phyloP scores from a whole-genome alignment of 2,888 invertebrate genomes.

The Trilocha varians region DNA sequence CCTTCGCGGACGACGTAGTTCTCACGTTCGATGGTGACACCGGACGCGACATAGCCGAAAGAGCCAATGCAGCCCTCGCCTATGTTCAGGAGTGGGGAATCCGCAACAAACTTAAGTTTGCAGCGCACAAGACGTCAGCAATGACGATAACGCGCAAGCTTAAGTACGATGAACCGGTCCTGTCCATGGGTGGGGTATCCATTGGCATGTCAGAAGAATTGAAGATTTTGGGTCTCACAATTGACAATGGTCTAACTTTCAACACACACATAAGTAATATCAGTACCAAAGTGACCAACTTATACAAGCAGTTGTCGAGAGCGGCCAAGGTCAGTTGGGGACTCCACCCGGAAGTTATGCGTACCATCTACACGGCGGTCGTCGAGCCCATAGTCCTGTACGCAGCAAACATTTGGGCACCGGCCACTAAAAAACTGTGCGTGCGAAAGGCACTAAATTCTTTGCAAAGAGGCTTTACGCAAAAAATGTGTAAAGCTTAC shows the following conservation, averaged over 20 bases:
- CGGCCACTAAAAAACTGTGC: background rate
- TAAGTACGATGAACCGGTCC: constrained; percentile 13
- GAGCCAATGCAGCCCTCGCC: constrained; percentile 11
- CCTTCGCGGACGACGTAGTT: constrained; percentile 9
- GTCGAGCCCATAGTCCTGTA: constrained; percentile 15
- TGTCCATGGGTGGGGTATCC: background rate
- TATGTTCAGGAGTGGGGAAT: constrained; percentile 12
- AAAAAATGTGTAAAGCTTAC: constrained; percentile 9
- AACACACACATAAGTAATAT: background rate
- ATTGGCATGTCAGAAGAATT: constrained; percentile 3
- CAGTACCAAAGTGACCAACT: constrained; percentile 2
- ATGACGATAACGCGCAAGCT: constrained; percentile 17
- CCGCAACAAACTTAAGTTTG: too few species aligned
- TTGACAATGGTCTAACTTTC: constrained; percentile 6
- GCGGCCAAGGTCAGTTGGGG: background rate
- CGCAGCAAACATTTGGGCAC: too few species aligned
- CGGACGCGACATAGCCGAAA: constrained; percentile 1
- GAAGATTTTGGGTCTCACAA: constrained; percentile 3
- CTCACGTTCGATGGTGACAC: constrained; percentile 8
- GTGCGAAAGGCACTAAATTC: background rate
- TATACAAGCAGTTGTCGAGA: constrained; percentile 10
- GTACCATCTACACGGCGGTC: constrained; percentile 11
- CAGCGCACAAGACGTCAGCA: constrained; percentile 17
- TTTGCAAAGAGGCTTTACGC: background rate
- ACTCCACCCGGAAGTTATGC: background rate